These are phyloP conservation scores for Bombylius discolor DNA, from an alignment of 2,888 invertebrate genomes.

Conservation along the genomic window DNA sequence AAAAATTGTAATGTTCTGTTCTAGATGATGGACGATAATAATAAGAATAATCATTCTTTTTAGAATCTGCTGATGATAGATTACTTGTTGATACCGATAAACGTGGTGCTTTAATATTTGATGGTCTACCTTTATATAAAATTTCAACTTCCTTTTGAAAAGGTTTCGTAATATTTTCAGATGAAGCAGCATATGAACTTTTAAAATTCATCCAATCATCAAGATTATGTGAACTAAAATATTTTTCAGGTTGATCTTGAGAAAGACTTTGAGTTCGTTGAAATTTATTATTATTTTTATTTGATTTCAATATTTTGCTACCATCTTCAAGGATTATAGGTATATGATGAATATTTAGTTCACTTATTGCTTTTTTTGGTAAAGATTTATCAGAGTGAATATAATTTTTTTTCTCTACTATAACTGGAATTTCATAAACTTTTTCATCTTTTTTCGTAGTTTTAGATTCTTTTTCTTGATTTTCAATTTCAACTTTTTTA, in stretches of 20 bases:
- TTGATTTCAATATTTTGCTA: neutral
- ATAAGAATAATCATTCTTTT: neutral
- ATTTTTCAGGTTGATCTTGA: conserved; percentile 14
- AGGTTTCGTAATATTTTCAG: conserved; percentile 33
- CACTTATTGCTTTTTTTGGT: neutral
- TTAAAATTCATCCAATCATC: conserved; percentile 37
- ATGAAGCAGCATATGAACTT: conserved; percentile 23
- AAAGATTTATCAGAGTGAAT: neutral
- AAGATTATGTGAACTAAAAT: conserved; percentile 30
- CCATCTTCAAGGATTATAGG: neutral
- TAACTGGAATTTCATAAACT: neutral
- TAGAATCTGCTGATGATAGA: conserved; percentile 10
- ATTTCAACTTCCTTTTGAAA: conserved; percentile 33
- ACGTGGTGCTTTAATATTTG: conserved; percentile 30
- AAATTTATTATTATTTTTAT: neutral
- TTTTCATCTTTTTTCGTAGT: no score
- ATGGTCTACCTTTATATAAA: conserved; percentile 23
- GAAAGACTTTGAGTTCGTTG: neutral
- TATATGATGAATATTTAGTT: neutral
- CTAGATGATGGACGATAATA: conserved; percentile 19
- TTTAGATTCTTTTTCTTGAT: neutral
- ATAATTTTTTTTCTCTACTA: neutral
- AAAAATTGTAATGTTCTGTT: conserved; percentile 21
- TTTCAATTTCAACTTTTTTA: neutral
- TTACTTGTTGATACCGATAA: conserved; percentile 29